phyloP scores from a whole-genome alignment of 2,113 vertebrate genomes.

The Cyanoderma ruficeps region DNA sequence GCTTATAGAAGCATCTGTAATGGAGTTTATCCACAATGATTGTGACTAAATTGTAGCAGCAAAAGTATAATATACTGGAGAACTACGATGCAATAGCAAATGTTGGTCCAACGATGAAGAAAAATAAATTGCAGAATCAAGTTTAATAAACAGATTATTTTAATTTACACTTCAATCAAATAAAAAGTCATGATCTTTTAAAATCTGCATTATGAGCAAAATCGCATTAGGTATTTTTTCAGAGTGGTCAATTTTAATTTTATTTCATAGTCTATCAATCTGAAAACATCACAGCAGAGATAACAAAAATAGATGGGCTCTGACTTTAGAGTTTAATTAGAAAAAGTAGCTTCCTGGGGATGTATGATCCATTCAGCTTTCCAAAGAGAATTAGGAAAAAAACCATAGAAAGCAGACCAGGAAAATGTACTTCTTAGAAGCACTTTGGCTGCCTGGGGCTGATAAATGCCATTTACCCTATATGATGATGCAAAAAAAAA shows the following conservation, averaged over 20 bases:
- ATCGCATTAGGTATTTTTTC: not conserved
- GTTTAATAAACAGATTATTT: not conserved
- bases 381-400: not conserved
- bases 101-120: not conserved
- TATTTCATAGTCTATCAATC: not conserved
- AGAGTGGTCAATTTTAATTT: not conserved
- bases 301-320: not conserved
- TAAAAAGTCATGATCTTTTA: not conserved
- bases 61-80: not conserved
- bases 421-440: not conserved
- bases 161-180: not conserved
- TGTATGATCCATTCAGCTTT: not conserved
- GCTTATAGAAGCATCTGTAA: constrained; percentile 1
- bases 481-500: not conserved
- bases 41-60: constrained; percentile 1
- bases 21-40: constrained; percentile 8
- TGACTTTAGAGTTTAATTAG: not conserved
- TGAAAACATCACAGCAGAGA: not conserved
- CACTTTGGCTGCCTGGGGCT: not conserved
- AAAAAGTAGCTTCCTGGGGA: not conserved
- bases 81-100: not conserved
- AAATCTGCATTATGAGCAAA: not conserved
- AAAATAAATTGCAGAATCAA: not conserved
- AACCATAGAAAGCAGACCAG: not conserved
- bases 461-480: not conserved